Percentiles rank a stretch among this genome's conserved stretches.
Evolutionary conservation across 2,888 invertebrate species (phyloP).

Genomic region (Drosophila mimica): DNA sequence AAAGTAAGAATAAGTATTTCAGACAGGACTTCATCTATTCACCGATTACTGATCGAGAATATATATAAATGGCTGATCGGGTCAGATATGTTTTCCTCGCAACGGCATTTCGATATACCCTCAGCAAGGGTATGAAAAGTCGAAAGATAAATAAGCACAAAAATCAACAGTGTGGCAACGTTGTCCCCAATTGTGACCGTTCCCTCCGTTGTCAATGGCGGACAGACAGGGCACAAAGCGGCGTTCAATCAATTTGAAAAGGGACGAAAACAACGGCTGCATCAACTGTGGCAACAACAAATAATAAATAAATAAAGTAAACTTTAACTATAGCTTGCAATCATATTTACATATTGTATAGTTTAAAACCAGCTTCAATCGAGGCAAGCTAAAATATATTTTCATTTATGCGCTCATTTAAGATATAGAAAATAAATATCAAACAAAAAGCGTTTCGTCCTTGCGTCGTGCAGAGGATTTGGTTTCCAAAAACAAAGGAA

Average conservation of each 20-base stretch:
- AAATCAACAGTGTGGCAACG: conserved; percentile 65
- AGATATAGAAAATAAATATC: not conserved
- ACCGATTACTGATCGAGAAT: not conserved
- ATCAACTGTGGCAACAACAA: conserved; percentile 24
- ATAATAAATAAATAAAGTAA: conserved; percentile 5
- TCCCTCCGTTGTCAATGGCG: conserved; percentile 9
- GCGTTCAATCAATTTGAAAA: conserved; percentile 58
- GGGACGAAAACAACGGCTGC: conserved; percentile 26
- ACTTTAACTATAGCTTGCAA: not conserved
- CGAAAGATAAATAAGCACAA: conserved; percentile 59
- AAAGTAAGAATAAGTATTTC: not conserved
- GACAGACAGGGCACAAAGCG: conserved; percentile 30
- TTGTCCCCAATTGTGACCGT: conserved; percentile 42
- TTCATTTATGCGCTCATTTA: conserved; percentile 3
- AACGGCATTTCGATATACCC: not conserved
- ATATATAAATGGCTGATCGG: not conserved
- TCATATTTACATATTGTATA: conserved; percentile 2
- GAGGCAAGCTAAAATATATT: conserved; percentile 21
- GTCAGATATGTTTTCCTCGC: not conserved
- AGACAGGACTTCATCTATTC: not conserved
- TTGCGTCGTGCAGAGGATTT: not conserved
- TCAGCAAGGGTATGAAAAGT: conserved; percentile 7
- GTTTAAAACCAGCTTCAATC: conserved; percentile 7
- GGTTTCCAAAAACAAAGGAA: not conserved
- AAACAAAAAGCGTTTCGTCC: not conserved